phyloP scores from a whole-genome alignment of 92 coral and sea anemone genomes.

The Porites divaricata region DNA sequence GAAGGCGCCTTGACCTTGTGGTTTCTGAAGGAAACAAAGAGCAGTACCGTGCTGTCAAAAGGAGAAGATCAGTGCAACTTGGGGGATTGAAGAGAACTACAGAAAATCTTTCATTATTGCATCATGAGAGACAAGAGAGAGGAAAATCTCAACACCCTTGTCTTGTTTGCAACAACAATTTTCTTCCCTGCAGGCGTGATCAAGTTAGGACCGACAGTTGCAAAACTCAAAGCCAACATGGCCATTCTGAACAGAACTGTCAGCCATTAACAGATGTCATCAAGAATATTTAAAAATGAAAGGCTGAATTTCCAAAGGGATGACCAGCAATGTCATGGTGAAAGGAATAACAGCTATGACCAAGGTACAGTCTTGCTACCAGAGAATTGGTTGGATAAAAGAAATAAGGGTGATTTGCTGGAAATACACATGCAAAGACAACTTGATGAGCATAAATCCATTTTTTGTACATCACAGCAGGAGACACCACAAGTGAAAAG shows the following conservation, averaged over 20 bases:
- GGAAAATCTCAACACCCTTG: neutral
- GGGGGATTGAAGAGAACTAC: neutral
- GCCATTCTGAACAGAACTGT: neutral
- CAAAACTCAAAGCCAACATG: neutral
- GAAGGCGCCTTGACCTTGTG: neutral
- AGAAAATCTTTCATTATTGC: neutral
- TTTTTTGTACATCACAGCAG: neutral
- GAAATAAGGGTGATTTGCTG: neutral
- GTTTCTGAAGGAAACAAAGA: neutral
- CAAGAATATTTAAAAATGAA: too few relatives aligned
- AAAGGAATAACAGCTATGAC: neutral
- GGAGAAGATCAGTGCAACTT: constrained; percentile 21
- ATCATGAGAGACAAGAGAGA: neutral
- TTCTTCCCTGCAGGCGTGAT: neutral
- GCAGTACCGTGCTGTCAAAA: neutral
- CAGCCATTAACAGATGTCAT: too few relatives aligned
- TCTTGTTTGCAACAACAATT: neutral
- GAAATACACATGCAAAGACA: neutral
- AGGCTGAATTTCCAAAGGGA: neutral
- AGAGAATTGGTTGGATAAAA: constrained; percentile 1
- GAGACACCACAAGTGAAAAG: constrained; percentile 9
- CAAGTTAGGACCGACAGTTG: neutral
- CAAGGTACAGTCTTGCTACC: constrained; percentile 8
- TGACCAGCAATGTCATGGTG: neutral
- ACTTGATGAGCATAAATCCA: neutral